These are phyloP conservation scores for Bungarus multicinctus DNA, from an alignment of 2,113 vertebrate species.

Conservation along the genomic window DNA sequence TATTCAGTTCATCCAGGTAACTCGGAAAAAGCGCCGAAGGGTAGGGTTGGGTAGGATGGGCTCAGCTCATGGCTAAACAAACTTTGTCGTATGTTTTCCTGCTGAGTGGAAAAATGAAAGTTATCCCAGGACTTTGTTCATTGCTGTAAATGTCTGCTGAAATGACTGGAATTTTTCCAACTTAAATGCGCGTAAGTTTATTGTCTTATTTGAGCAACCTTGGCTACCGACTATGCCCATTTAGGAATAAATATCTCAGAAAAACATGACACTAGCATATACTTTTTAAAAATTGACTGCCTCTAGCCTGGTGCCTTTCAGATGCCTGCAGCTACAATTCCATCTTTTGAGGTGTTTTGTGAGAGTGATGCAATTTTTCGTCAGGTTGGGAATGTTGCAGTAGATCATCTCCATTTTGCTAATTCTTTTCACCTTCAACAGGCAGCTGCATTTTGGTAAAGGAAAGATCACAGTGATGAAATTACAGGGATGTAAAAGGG, in stretches of 20 bases:
- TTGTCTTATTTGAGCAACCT: neutral
- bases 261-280: neutral
- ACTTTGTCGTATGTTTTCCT: neutral
- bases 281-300: neutral
- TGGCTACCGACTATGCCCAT: neutral
- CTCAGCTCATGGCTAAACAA: neutral
- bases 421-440: neutral
- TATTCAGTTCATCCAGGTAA: conserved; percentile 75
- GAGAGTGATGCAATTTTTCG: neutral
- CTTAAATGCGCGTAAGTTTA: neutral
- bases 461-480: neutral
- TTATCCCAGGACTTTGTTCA: neutral
- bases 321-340: neutral
- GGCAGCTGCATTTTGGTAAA: neutral
- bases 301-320: neutral
- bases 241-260: neutral
- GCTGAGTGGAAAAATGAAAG: neutral
- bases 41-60: neutral
- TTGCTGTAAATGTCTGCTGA: neutral
- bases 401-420: neutral
- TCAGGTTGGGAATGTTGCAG: neutral
- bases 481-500: neutral
- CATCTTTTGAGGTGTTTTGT: neutral
- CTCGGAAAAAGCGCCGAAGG: neutral
- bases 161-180: neutral